These are phyloP conservation scores for Ylistrum balloti DNA, from an alignment of 1,140 invertebrate species.

Conservation along the genomic window DNA sequence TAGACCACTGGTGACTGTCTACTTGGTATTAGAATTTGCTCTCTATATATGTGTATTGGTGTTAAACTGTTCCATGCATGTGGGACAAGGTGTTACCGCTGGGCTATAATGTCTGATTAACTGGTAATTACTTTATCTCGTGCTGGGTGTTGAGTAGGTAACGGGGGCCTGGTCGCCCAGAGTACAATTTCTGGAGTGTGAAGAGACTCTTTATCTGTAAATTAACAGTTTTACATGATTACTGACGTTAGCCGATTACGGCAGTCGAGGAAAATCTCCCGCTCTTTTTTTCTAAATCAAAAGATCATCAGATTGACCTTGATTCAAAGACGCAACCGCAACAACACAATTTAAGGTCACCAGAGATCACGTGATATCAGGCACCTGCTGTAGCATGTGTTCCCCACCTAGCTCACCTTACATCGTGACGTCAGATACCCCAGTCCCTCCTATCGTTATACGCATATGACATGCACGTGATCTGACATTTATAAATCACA, in stretches of 20 bases:
- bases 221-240: background rate
- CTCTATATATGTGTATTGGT: background rate
- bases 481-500: no score
- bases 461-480: background rate
- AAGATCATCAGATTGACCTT: conserved; percentile 27
- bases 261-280: background rate
- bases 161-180: background rate
- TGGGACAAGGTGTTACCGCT: background rate
- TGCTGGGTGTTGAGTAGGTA: background rate
- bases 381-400: conserved; percentile 23
- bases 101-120: background rate
- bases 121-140: background rate
- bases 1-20: no score
- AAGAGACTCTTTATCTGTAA: background rate
- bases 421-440: background rate
- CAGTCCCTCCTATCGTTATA: background rate
- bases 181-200: background rate
- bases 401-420: conserved; percentile 37
- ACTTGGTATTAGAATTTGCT: background rate
- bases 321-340: conserved; percentile 17
- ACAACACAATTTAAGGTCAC: background rate
- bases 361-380: conserved; percentile 13
- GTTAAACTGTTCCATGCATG: background rate
- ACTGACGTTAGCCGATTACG: background rate
- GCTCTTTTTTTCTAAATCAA: background rate